A percentile compares a stretch with the other conserved stretches of the same genome.
Conservation (phyloP, 1,140 invertebrate genomes). For the Laupala kohalensis region DNA sequence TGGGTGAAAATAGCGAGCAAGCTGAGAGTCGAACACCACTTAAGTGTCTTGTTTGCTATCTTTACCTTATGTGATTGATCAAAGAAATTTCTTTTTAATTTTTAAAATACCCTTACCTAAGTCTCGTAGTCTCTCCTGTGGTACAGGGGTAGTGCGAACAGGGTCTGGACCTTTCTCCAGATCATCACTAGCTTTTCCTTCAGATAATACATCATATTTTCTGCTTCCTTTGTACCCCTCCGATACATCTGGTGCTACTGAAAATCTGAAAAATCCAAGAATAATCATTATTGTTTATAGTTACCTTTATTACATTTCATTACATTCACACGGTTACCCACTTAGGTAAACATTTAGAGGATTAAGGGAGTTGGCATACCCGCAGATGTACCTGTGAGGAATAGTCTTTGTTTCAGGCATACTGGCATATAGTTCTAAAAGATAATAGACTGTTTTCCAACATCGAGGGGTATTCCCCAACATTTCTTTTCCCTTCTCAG, state of each 20-base stretch:
- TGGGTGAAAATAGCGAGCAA: too few relatives aligned
- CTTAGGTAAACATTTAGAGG: neutral
- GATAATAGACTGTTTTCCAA: slow-evolving; percentile 87
- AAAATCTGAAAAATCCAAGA: slow-evolving; percentile 26
- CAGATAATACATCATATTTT: slow-evolving; percentile 34
- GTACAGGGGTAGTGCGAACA: slow-evolving; percentile 7
- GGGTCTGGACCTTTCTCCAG: slow-evolving; percentile 28
- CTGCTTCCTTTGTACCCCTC: slow-evolving; percentile 34
- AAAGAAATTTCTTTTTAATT: too few relatives aligned
- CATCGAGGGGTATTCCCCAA: slow-evolving; percentile 55
- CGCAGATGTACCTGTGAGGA: slow-evolving; percentile 30
- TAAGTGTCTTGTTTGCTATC: too few relatives aligned
- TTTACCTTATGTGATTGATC: too few relatives aligned
- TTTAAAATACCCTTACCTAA: slow-evolving; percentile 22
- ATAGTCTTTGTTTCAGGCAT: slow-evolving; percentile 91
- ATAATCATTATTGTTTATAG: too few relatives aligned
- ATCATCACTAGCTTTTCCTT: slow-evolving; percentile 30
- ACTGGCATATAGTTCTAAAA: slow-evolving; percentile 84
- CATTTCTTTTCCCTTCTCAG: slow-evolving; percentile 13
- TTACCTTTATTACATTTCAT: too few relatives aligned
- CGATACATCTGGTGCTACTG: slow-evolving; percentile 31
- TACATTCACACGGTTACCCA: neutral
- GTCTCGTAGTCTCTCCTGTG: slow-evolving; percentile 19
- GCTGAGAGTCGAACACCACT: too few relatives aligned
- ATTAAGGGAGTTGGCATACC: neutral